Percentiles rank a stretch among this genome's conserved stretches.
phyloP scores from a whole-genome alignment of 2,797 vertebrate genomes.

The Synaphobranchus kaupii region DNA sequence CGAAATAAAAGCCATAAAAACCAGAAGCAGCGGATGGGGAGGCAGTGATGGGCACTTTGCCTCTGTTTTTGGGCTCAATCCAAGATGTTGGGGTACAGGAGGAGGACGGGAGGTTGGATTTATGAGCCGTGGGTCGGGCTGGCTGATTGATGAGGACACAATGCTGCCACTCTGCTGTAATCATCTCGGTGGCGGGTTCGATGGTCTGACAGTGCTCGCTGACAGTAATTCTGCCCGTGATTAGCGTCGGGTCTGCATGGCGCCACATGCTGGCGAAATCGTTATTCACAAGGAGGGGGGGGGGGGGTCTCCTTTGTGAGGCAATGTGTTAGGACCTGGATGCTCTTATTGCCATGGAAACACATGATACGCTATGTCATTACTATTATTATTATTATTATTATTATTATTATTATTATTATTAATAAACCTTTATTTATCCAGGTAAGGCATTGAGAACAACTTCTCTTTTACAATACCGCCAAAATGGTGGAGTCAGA shows the following conservation, averaged over 20 bases:
- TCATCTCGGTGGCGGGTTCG: slow-evolving; percentile 30
- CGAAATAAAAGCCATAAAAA: slow-evolving; percentile 27
- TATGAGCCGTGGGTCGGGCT: not conserved
- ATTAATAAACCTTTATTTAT: too few relatives aligned
- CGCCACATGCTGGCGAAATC: slow-evolving; percentile 36
- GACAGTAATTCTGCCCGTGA: slow-evolving; percentile 39
- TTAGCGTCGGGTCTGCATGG: slow-evolving; percentile 40
- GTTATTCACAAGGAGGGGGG: slow-evolving; percentile 47
- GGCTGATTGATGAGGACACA: not conserved
- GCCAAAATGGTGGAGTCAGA: too few relatives aligned
- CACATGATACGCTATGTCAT: slow-evolving; percentile 27
- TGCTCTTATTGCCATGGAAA: slow-evolving; percentile 38
- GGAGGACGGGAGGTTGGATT: not conserved
- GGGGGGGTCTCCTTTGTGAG: slow-evolving; percentile 52
- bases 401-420: too few relatives aligned
- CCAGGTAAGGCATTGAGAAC: too few relatives aligned
- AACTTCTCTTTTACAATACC: too few relatives aligned
- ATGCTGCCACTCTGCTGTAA: not conserved
- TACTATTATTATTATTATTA: too few relatives aligned
- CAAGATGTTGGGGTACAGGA: not conserved
- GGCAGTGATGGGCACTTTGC: slow-evolving; percentile 35
- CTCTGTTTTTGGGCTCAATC: slow-evolving; percentile 23
- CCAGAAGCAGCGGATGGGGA: not conserved
- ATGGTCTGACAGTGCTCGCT: slow-evolving; percentile 29
- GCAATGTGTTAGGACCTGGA: slow-evolving; percentile 41